Evolutionary conservation across 1,140 invertebrate genomes (phyloP), one percentile per base, ranked within the genome.

Genomic region (Camponotus floridanus): DNA sequence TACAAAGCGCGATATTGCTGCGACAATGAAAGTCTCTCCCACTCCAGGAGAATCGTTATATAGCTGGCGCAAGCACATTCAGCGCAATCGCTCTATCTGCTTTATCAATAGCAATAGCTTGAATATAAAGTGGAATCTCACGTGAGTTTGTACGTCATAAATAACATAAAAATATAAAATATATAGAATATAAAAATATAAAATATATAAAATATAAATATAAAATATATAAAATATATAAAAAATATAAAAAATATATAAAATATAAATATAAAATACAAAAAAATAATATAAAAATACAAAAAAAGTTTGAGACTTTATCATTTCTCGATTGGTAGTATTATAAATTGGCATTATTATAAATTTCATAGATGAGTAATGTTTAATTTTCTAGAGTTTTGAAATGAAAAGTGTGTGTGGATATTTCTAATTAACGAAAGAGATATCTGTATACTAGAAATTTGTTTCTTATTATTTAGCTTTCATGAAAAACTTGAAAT

Each of bases 1-100:
- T 85, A 65, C 76, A 79, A 68, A 83, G 79, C 68, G 33, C 79
- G 68, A 73, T 73, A 83, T 83, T 83, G 79, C 68, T 61, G 39
- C 39, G 79, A 83, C 79, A 83, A 61, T 74, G 78, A 70, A 62
- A 70, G 39, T 73, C 67, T 13, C 67, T 57, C 31, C 26, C 59
- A 73, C 79, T 81, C 36, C 26, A 42, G 15, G 68, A 71, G 51
- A 81, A 18, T 33, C 42, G 70, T 80, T 48, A 70, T 48, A 70
- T 70, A 80, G 18, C 48, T 57, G 13, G 15, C n/a, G n/a, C 76
- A 80, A 70, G 51, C 68, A 73, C 45, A 18, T 7, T 42, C 67
- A 73, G 55, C 4, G 42, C 39, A 83, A 74, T 7, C 42, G 5
- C 7, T 33, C 36, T 70, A n/a, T 15, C 3, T 9, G 18, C 67